Base-by-base conservation (phyloP, 2,888 invertebrate species). In the Cancer borealis region DNA sequence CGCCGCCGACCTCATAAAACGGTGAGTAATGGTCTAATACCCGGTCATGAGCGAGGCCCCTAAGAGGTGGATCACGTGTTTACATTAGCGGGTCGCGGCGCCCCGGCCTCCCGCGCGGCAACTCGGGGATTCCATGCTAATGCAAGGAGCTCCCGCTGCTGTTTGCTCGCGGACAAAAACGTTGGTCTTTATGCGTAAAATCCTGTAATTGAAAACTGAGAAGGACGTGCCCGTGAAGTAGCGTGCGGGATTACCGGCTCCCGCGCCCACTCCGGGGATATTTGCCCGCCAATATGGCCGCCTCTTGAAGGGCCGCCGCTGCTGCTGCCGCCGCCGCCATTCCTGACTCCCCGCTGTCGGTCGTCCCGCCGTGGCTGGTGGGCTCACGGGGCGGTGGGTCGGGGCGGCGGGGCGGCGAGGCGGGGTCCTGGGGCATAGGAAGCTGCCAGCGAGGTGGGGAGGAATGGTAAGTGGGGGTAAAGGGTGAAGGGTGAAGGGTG, bases 191-290 rank as follows among this genome's bases (percentile, higher is more conserved):
- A 93, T 91, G 90, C 91, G 84, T 93, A 93, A 93, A 93, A 93
- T 91, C 93, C 93, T 91, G 91, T 93, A 93, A 93, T 93, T 93
- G 93, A 93, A 93, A 93, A 93, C 92, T 92, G 92, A 92, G 92
- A 92, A 92, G 88, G 46, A 39, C 92, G 92, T 92, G 92, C 45
- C 92, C n/a, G 88, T 73, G 92, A 73, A 92, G 92, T 88, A 89
- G 92, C n/a, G 73, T 46, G n/a, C 1, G 92, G 88, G 92, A 92
- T 92, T 92, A 92, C 47, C 45, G 88, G 89, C 26, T 39, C 49
- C 46, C 66, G 73, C 46, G 73, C 73, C 49, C 91, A 91, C 91
- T 66, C 91, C 45, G 17, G 45, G 30, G 30, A 91, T 60, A 91
- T 91, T 73, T 91, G 91, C 73, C 66, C 45, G 46, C 73, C 91